Percentiles rank a stretch among this genome's conserved stretches.
Conservation (phyloP, 2,888 invertebrate species). For the Philereme transversata region DNA sequence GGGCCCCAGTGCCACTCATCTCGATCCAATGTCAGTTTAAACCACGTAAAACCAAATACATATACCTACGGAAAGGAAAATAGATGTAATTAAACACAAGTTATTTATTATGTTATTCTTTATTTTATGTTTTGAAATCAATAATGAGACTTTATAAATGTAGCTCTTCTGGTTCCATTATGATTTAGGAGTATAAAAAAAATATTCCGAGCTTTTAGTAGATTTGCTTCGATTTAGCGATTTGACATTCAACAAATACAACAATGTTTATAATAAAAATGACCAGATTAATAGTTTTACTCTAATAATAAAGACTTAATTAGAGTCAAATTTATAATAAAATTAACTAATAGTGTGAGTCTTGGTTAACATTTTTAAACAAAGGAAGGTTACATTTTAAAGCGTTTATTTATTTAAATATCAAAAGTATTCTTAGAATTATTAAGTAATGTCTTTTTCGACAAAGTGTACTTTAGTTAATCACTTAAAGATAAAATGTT, state of each 20-base stretch:
- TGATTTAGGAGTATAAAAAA: conserved; percentile 70
- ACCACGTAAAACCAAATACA: no score
- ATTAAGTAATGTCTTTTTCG: conserved; percentile 78
- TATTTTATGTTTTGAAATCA: conserved; percentile 77
- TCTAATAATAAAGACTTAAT: conserved; percentile 79
- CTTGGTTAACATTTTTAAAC: conserved; percentile 80
- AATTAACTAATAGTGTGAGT: conserved; percentile 81
- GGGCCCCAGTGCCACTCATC: no score
- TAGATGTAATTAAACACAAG: conserved; percentile 40
- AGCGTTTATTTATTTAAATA: conserved; percentile 73
- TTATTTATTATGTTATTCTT: conserved; percentile 70
- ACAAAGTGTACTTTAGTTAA: conserved; percentile 75
- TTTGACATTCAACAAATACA: conserved; percentile 79
- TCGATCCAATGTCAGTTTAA: no score
- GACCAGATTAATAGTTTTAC: conserved; percentile 83
- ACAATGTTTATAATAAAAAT: conserved; percentile 83
- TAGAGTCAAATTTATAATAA: conserved; percentile 78
- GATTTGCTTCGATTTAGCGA: conserved; percentile 75
- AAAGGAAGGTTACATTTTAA: conserved; percentile 77
- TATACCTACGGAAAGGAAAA: background rate
- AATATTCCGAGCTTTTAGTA: conserved; percentile 75
- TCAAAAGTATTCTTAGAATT: conserved; percentile 75
- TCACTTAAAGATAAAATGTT: conserved; percentile 68
- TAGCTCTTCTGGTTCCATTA: conserved; percentile 70
- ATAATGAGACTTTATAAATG: conserved; percentile 81